Conservation (phyloP, 2,113 vertebrate genomes). For the Pomatostomus ruficeps region DNA sequence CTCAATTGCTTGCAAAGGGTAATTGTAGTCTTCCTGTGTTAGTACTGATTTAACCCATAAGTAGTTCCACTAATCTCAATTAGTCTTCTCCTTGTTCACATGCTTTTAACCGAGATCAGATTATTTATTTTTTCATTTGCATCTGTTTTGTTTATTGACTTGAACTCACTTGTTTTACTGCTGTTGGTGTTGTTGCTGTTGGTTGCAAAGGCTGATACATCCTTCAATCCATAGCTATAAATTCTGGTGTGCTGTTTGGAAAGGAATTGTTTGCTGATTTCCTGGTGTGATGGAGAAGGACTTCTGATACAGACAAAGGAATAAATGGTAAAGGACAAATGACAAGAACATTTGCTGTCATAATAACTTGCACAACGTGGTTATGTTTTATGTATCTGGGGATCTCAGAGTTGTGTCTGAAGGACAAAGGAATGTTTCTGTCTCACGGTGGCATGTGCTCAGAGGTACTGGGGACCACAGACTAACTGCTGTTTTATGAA, state of each 20-base stretch:
- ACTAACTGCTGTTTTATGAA: not conserved
- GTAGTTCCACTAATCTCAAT: not conserved
- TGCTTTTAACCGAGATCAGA: not conserved
- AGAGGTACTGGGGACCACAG: not conserved
- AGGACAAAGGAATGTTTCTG: not conserved
- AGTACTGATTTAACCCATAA: not conserved
- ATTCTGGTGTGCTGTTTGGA: not conserved
- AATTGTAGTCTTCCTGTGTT: not conserved
- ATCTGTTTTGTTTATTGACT: not conserved
- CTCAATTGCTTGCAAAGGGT: not conserved
- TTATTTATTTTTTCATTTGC: not conserved
- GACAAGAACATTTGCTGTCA: not conserved
- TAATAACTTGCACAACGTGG: not conserved
- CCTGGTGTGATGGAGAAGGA: not conserved
- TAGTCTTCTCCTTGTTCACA: not conserved
- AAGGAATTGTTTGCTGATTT: not conserved
- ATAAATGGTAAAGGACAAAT: not conserved
- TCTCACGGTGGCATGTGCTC: accelerated
- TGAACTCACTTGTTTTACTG: not conserved
- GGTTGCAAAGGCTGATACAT: not conserved
- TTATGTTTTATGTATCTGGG: not conserved
- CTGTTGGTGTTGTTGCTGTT: not conserved
- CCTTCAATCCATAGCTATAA: not conserved
- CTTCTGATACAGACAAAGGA: not conserved
- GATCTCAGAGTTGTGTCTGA: not conserved